Conservation (phyloP, 2,797 vertebrate genomes). For the Neopelma chrysocephalum region DNA sequence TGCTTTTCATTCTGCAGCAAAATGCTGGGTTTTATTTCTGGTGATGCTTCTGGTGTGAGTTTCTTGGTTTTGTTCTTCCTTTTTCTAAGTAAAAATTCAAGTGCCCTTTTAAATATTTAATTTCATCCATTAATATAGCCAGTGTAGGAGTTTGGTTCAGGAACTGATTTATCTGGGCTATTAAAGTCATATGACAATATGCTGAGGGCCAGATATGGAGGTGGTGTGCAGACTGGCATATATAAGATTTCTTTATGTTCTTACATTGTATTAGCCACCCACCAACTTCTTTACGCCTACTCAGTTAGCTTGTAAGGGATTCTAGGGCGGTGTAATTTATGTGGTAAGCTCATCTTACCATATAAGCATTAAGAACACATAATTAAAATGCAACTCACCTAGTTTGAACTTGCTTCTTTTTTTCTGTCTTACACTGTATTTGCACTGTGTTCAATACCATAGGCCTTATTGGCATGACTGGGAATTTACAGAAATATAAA, state of each 20-base stretch:
- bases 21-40: neutral
- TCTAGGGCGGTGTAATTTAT: neutral
- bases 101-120: neutral
- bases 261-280: constrained; percentile 9
- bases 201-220: neutral
- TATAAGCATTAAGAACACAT: neutral
- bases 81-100: neutral
- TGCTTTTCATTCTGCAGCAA: neutral
- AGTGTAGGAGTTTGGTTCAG: neutral
- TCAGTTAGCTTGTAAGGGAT: constrained; percentile 1
- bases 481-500: neutral
- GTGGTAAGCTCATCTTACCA: neutral
- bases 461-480: neutral
- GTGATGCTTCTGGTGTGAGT: neutral
- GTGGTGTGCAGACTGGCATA: neutral
- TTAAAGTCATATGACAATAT: neutral
- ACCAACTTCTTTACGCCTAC: neutral
- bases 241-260: neutral
- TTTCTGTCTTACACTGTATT: neutral
- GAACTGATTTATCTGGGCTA: constrained; percentile 1
- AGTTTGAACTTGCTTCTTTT: constrained; percentile 26
- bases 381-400: constrained; percentile 32
- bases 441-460: neutral
- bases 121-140: neutral
- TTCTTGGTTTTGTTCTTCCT: neutral